phyloP scores from a whole-genome alignment of 2,797 vertebrate species.

The Lagorchestes hirsutus region DNA sequence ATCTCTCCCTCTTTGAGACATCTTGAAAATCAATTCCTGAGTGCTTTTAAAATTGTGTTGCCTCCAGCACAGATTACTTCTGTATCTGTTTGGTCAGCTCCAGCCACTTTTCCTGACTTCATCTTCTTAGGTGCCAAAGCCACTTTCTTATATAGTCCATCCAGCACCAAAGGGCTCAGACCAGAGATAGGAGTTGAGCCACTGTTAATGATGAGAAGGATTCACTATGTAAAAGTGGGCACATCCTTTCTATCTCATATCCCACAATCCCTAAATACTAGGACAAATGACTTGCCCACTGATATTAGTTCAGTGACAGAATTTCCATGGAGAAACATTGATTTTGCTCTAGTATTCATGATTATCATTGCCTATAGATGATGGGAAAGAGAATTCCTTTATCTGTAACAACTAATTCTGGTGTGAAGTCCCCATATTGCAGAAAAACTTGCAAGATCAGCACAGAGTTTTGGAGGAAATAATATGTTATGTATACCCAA shows the following conservation, averaged over 20 bases:
- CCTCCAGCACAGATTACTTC: neutral
- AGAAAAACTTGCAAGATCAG: neutral
- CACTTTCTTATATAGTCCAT: neutral
- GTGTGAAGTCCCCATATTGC: neutral
- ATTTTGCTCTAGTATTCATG: neutral
- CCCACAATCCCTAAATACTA: neutral
- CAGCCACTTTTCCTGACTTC: neutral
- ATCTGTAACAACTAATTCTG: neutral
- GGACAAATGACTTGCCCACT: neutral
- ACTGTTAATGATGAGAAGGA: neutral
- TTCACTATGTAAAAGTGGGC: neutral
- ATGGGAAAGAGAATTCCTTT: neutral
- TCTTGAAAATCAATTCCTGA: neutral
- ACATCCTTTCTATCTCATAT: neutral
- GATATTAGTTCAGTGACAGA: neutral
- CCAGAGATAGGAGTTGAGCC: neutral
- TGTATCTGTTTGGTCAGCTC: neutral
- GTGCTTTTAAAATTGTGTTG: slow-evolving; percentile 6
- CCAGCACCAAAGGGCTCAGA: neutral
- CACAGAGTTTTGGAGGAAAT: neutral
- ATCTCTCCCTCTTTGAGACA: neutral
- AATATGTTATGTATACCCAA: neutral
- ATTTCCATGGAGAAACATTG: neutral
- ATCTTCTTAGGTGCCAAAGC: neutral
- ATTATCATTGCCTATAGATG: neutral